These are phyloP conservation scores for Tridacna gigas DNA, from an alignment of 2,888 invertebrate genomes.

Conservation along the genomic window DNA sequence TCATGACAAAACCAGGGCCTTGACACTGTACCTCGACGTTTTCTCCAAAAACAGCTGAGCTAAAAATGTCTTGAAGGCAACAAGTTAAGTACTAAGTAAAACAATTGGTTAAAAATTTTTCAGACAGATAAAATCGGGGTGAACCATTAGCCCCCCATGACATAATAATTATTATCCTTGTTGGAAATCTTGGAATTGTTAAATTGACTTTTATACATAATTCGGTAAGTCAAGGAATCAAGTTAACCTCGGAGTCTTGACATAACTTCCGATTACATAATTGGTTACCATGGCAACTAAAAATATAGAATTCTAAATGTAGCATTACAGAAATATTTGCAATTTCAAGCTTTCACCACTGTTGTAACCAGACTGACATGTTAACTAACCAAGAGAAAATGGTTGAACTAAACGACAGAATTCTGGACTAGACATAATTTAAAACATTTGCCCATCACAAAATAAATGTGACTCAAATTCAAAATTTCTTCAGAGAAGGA, in stretches of 20 bases:
- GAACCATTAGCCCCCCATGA: too few species aligned
- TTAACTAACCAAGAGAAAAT: constrained; percentile 5
- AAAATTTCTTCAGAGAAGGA: too few species aligned
- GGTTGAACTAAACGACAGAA: background rate
- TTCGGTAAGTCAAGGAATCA: constrained; percentile 17
- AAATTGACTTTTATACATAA: background rate
- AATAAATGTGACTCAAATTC: too few species aligned
- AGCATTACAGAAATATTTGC: constrained; percentile 40
- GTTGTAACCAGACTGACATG: constrained; percentile 15
- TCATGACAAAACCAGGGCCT: too few species aligned
- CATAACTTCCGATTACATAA: constrained; percentile 22
- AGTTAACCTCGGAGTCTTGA: constrained; percentile 1
- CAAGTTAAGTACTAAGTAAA: too few species aligned
- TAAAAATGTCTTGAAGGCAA: too few species aligned
- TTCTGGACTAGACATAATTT: too few species aligned
- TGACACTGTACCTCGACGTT: too few species aligned
- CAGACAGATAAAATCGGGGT: too few species aligned
- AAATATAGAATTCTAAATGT: constrained; percentile 26
- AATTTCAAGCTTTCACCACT: constrained; percentile 36
- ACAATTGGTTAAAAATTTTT: too few species aligned
- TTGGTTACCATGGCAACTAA: constrained; percentile 31
- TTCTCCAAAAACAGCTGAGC: too few species aligned
- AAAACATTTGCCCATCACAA: too few species aligned
- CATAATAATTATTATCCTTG: background rate
- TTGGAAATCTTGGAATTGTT: background rate